Evolutionary conservation across 1,140 invertebrate genomes (phyloP), one percentile per base, ranked within the genome.

Genomic region (Bathynomus jamesi): DNA sequence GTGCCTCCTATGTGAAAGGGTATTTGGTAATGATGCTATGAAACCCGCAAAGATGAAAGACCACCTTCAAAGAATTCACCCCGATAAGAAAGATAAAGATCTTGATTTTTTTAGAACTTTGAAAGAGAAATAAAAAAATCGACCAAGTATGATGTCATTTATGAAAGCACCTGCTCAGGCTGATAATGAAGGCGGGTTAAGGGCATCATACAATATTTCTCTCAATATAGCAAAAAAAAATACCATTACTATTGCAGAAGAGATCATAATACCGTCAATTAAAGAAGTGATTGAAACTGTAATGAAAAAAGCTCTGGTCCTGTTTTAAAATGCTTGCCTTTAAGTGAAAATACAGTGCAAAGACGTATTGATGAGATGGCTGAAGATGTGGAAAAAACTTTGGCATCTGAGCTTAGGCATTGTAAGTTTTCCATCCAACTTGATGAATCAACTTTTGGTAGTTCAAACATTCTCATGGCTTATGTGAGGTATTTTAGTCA

Each of bases 1-100:
- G 65, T 77, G 69, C 63, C 40, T 62, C 25, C 62, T 73, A 27
- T 73, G 67, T 40, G 67, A 75, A 68, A 75, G 73, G 30, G 30
- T 30, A n/a, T 73, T 64, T 64, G 30, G 32, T 46, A 74, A 72
- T 46, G 60, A 65, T 61, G 72, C 72, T 31, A 72, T 74, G 72
- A 74, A 74, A 61, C 72, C 61, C 24, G 32, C 73, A 66, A 65
- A 72, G 65, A 71, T 77, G 70, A 77, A 77, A 75, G 70, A 77
- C 28, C 73, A 77, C 66, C 68, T 75, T 70, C 25, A 69, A 75
- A 70, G 63, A 30, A 32, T 73, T 68, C 69, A 77, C 53, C 62
- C 70, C 66, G 70, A 75, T 75, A 77, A 75, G 67, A 72, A 72
- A 63, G 69, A 67, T 17, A 70, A 76, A 74, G 62, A 60, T 28